phyloP scores from a whole-genome alignment of 2,888 invertebrate species.

The Plagiodera versicolora region DNA sequence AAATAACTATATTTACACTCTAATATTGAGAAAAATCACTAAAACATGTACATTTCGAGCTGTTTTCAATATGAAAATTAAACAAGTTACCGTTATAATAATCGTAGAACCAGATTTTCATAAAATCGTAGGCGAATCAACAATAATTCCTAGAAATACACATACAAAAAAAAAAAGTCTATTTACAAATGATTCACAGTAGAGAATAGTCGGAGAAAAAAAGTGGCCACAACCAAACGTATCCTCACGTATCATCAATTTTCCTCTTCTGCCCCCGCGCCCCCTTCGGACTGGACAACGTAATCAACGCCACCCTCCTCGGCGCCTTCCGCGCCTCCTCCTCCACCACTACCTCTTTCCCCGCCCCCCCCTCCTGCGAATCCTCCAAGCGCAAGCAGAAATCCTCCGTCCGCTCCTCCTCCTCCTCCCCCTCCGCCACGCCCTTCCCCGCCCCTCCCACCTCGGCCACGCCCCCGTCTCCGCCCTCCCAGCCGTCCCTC shows the following conservation, averaged over 20 bases:
- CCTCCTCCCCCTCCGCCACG: not conserved
- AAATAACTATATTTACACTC: not conserved
- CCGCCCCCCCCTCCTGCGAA: conserved; percentile 24
- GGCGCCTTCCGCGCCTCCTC: conserved; percentile 29
- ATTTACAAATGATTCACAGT: not conserved
- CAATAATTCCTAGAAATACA: not conserved
- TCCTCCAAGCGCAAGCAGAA: conserved; percentile 42
- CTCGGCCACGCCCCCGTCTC: not conserved
- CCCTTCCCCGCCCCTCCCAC: conserved; percentile 16
- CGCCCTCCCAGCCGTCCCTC: conserved; percentile 40
- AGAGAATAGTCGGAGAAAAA: not conserved
- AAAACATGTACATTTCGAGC: not conserved
- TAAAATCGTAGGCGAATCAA: not conserved
- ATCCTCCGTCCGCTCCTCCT: conserved; percentile 40
- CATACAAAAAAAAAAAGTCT: not conserved
- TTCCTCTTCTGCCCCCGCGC: not conserved
- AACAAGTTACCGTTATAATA: not conserved
- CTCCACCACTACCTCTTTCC: conserved; percentile 17
- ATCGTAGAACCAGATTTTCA: not conserved
- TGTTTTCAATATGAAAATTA: not conserved
- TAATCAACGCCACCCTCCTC: conserved; percentile 72
- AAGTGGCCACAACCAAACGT: not conserved
- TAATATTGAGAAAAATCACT: not conserved
- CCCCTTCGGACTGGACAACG: conserved; percentile 73
- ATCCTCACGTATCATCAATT: not conserved